Evolutionary conservation across 2,113 vertebrate genomes (phyloP), one percentile per base, ranked within the genome.

Genomic region (Euleptes europaea): DNA sequence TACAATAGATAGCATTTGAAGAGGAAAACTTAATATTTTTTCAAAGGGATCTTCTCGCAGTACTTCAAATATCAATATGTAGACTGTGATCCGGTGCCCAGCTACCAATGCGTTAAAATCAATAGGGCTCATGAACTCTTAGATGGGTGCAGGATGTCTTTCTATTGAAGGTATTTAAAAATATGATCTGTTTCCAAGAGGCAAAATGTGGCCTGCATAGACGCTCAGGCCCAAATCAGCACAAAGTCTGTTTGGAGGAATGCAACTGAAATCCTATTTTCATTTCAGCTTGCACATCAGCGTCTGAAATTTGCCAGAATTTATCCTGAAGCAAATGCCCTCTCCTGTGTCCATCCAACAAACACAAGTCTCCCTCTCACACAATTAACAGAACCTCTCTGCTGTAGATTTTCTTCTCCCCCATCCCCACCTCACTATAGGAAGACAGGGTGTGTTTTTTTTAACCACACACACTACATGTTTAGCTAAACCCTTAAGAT

Each of bases 291-390:
- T 95, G 89, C 92, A 88, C 90, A 89, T 89, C 89, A 93, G 65
- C 74, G 82, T 80, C 87, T 90, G 84, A 93, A 95, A 95, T 94
- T 95, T 76, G 85, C 92, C 94, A 94, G 94, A 95, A 94, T 95
- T 89, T 94, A 94, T 96, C 92, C 93, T 94, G 92, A 94, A 96
- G 94, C 92, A 95, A 96, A 87, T 93, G 91, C 95, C 93, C 93
- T 95, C 91, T 93, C 90, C 88, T 94, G 80, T 84, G 86, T 80
- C 60, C 93, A 93, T 82, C 26, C 82, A 92, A 94, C 87, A 89
- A 94, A 95, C 84, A 83, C 70, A 90, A 91, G 92, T 91, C 92
- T 91, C 93, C 82, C 94, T 83, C 91, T 92, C 91, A 90, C 90
- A 92, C 88, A 94, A 91, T 94, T 96, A 95, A 96, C 87, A 95